phyloP scores from a whole-genome alignment of 2,797 vertebrate species.

The Phrynocephalus forsythii region DNA sequence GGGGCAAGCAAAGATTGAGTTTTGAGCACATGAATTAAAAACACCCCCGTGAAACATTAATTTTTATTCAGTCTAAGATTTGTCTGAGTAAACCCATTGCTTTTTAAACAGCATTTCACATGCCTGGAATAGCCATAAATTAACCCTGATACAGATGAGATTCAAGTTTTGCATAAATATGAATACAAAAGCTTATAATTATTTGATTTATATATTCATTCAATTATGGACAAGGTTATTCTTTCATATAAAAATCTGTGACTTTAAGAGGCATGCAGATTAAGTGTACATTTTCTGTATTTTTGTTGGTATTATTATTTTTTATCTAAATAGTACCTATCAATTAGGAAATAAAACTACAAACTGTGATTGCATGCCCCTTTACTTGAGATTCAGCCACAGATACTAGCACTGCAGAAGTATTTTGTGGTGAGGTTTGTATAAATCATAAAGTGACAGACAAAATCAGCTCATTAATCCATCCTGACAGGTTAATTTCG shows the following conservation, averaged over 20 bases:
- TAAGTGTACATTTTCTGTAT: conserved; percentile 23
- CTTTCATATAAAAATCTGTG: conserved; percentile 23
- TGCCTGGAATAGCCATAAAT: not conserved
- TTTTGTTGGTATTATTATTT: conserved; percentile 3
- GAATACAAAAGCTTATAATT: conserved; percentile 6
- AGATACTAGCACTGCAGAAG: conserved; percentile 50
- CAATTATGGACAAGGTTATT: conserved; percentile 29
- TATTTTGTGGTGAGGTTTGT: conserved; percentile 53
- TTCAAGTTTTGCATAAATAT: conserved; percentile 30
- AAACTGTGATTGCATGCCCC: conserved; percentile 27
- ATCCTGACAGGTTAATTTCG: conserved; percentile 74
- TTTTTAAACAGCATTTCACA: not conserved
- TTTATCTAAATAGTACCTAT: conserved; percentile 16
- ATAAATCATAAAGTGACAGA: conserved; percentile 66
- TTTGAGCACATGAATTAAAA: not conserved
- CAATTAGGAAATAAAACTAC: conserved; percentile 60
- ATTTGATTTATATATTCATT: conserved; percentile 44
- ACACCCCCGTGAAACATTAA: not conserved
- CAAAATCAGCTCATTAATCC: conserved; percentile 75
- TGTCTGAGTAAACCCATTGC: conserved; percentile 1
- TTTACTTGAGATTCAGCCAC: conserved; percentile 66
- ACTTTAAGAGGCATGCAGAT: conserved; percentile 46
- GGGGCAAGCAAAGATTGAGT: not conserved
- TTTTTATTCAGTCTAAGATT: not conserved
- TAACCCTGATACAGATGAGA: conserved; percentile 21